A percentile compares a stretch with the other conserved stretches of the same genome.
Conservation (phyloP, 1,140 invertebrate genomes). For the Stratiolaelaps scimitus region DNA sequence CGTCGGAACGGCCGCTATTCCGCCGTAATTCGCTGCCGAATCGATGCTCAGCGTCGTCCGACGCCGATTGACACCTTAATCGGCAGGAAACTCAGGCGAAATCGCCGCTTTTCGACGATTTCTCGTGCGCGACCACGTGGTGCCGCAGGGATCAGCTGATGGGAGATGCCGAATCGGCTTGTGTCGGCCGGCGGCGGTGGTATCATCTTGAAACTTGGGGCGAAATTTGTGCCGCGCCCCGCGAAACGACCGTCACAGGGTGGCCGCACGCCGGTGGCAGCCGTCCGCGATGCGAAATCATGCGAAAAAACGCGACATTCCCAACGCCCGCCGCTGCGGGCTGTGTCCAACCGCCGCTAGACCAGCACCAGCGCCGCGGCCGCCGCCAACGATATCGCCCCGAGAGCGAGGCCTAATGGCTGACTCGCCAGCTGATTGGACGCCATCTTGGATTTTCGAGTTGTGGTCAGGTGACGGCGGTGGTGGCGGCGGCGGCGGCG, state of each 20-base stretch:
- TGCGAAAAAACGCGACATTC: neutral
- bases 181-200: too few relatives aligned
- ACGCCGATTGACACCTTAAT: neutral
- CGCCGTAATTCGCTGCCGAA: neutral
- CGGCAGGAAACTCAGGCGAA: neutral
- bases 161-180: slow-evolving; percentile 20
- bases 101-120: neutral
- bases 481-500: slow-evolving; percentile 6
- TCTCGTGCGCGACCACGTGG: slow-evolving; percentile 27
- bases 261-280: too few relatives aligned
- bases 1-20: neutral
- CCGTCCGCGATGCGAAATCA: neutral
- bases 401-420: slow-evolving; percentile 26
- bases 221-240: too few relatives aligned
- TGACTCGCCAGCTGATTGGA: slow-evolving; percentile 24
- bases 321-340: too few relatives aligned
- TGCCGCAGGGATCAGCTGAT: slow-evolving; percentile 25
- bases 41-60: neutral
- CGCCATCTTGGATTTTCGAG: slow-evolving; percentile 31
- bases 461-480: slow-evolving; percentile 23
- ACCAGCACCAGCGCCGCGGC: too few relatives aligned
- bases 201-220: too few relatives aligned
- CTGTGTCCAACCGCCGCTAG: too few relatives aligned
- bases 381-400: neutral
- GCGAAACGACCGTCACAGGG: too few relatives aligned